Evolutionary conservation across 2,113 vertebrate species (phyloP).

Genomic region (Amazona vittata): DNA sequence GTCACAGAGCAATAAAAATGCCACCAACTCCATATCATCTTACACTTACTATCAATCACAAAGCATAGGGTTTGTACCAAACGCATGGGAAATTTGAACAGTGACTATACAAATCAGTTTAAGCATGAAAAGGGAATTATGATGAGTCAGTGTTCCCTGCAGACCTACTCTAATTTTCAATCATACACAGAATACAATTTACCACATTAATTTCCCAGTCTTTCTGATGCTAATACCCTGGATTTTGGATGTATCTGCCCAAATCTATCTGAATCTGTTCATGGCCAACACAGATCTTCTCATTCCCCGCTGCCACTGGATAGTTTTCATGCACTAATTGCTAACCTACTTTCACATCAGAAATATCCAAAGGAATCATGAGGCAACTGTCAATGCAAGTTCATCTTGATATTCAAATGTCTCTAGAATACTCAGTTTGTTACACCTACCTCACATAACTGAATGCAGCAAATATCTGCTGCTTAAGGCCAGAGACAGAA

Average conservation of each 20-base stretch:
- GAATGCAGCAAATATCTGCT: not conserved
- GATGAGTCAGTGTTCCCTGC: not conserved
- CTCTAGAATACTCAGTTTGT: not conserved
- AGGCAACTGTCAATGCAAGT: not conserved
- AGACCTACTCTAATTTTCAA: not conserved
- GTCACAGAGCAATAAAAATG: not conserved
- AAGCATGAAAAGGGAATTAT: not conserved
- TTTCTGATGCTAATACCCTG: not conserved
- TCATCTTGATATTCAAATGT: not conserved
- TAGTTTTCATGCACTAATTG: not conserved
- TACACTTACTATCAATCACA: not conserved
- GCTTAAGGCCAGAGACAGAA: not conserved
- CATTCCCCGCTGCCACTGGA: fast-evolving
- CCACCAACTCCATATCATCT: not conserved
- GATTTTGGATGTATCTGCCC: not conserved
- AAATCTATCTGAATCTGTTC: not conserved
- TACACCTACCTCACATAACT: not conserved
- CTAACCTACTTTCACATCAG: not conserved
- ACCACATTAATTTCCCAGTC: not conserved
- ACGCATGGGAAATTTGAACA: not conserved
- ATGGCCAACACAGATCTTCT: not conserved
- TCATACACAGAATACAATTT: not conserved
- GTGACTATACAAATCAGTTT: not conserved
- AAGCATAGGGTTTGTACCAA: not conserved
- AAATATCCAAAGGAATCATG: not conserved